Conservation (phyloP, 2,888 invertebrate genomes). For the Uropetala carovei region DNA sequence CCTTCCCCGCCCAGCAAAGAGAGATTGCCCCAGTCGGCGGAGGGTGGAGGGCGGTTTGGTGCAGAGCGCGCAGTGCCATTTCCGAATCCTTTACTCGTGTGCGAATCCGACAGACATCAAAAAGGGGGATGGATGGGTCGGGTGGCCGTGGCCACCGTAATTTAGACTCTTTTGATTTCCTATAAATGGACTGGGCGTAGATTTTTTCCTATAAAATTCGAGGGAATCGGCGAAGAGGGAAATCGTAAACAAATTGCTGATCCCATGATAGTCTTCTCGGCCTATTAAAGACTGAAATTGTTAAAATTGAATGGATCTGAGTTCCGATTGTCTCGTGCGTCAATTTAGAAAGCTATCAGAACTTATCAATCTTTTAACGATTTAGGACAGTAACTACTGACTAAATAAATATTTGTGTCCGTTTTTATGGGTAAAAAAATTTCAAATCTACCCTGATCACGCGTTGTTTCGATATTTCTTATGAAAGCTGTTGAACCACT, state of each 20-base stretch:
- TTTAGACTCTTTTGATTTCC: conserved; percentile 31
- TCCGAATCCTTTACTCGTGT: conserved; percentile 8
- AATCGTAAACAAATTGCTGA: not conserved
- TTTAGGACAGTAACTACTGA: too few relatives aligned
- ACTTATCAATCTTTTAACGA: too few relatives aligned
- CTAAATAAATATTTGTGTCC: too few relatives aligned
- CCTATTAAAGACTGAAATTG: not conserved
- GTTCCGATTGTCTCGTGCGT: not conserved
- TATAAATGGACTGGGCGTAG: not conserved
- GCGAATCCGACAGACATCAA: conserved; percentile 12
- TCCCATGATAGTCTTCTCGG: not conserved
- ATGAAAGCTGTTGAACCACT: too few relatives aligned
- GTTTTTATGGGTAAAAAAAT: too few relatives aligned
- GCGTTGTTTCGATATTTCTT: too few relatives aligned
- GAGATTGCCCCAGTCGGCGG: not conserved
- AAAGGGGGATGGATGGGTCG: not conserved
- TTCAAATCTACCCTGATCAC: too few relatives aligned
- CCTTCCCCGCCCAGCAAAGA: not conserved
- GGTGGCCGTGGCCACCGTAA: not conserved
- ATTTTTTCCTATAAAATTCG: conserved; percentile 2
- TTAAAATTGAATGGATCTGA: not conserved
- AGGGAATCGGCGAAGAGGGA: not conserved
- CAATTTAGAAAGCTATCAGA: too few relatives aligned
- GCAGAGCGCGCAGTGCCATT: conserved; percentile 7
- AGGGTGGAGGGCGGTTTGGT: not conserved